A percentile compares a stretch with the other conserved stretches of the same genome.
phyloP scores from a whole-genome alignment of 2,888 invertebrate genomes.

The Lycophotia porphyrea region DNA sequence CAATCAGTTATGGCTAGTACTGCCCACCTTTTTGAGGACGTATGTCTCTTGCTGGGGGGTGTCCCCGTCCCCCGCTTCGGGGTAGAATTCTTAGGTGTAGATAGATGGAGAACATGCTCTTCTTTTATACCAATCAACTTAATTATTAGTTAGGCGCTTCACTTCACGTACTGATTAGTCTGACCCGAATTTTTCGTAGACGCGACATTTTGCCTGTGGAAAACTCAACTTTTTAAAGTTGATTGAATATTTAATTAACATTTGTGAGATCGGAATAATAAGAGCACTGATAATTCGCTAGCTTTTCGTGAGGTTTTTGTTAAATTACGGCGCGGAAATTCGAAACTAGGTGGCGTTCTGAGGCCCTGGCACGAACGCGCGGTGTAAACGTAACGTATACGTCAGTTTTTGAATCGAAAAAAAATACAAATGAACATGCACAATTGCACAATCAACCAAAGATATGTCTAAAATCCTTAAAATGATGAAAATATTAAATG shows the following conservation, averaged over 20 bases:
- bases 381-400: too few species aligned
- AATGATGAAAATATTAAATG: too few species aligned
- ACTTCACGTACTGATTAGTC: conserved; percentile 31
- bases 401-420: too few species aligned
- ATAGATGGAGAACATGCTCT: neutral
- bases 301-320: neutral
- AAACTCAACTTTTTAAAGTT: conserved; percentile 1
- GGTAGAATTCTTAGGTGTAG: conserved; percentile 1
- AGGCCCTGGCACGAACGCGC: too few species aligned
- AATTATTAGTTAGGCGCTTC: conserved; percentile 11
- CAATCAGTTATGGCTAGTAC: too few species aligned
- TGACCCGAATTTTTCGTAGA: conserved; percentile 5
- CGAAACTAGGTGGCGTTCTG: neutral
- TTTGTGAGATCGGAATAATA: neutral
- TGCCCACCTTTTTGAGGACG: neutral
- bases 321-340: neutral
- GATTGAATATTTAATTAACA: neutral
- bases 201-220: neutral
- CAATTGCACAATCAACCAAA: too few species aligned
- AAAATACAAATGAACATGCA: too few species aligned
- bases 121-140: conserved; percentile 3
- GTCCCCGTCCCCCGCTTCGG: neutral
- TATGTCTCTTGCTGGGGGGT: neutral
- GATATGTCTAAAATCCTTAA: too few species aligned
- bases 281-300: neutral